A percentile compares a stretch with the other conserved stretches of the same genome.
These are phyloP conservation scores for Astropecten irregularis DNA, from an alignment of 53 echinoderm and acorn worm genomes.

Conservation along the genomic window DNA sequence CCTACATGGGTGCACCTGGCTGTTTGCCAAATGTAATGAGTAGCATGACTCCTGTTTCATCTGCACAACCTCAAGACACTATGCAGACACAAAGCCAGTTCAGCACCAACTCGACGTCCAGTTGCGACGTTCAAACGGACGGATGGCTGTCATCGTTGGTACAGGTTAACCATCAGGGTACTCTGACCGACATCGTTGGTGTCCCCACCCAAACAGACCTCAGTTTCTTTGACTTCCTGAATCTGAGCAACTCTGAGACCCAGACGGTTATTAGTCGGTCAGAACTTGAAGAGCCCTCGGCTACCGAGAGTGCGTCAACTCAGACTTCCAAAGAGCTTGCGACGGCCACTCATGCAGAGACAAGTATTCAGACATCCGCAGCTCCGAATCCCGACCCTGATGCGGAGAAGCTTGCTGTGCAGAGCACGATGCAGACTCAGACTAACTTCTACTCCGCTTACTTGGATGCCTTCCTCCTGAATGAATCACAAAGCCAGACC, in stretches of 20 bases:
- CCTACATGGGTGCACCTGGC: background rate
- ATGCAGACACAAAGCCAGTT: slow-evolving; percentile 10
- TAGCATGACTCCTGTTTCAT: background rate
- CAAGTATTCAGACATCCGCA: slow-evolving; percentile 33
- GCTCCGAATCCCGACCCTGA: background rate
- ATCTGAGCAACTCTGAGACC: slow-evolving; percentile 74
- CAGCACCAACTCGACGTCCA: slow-evolving; percentile 22
- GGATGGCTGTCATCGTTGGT: slow-evolving; percentile 47
- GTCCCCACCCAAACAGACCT: slow-evolving; percentile 85
- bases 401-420: background rate
- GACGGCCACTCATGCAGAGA: slow-evolving; percentile 14
- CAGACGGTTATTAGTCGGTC: slow-evolving; percentile 76
- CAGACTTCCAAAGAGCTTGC: slow-evolving; percentile 20
- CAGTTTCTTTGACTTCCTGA: slow-evolving; percentile 63
- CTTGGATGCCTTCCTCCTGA: slow-evolving; percentile 38
- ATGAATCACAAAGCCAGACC: slow-evolving; percentile 52
- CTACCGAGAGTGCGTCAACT: slow-evolving; percentile 53
- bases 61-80: background rate
- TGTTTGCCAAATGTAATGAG: background rate
- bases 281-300: slow-evolving; percentile 29
- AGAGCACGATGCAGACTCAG: slow-evolving; percentile 54
- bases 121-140: slow-evolving; percentile 57
- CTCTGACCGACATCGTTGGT: slow-evolving; percentile 57
- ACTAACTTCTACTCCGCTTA: slow-evolving; percentile 40
- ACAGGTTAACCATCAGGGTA: slow-evolving; percentile 28